Evolutionary conservation across 2,888 invertebrate species (phyloP).

Genomic region (Drosophila kambysellisi): DNA sequence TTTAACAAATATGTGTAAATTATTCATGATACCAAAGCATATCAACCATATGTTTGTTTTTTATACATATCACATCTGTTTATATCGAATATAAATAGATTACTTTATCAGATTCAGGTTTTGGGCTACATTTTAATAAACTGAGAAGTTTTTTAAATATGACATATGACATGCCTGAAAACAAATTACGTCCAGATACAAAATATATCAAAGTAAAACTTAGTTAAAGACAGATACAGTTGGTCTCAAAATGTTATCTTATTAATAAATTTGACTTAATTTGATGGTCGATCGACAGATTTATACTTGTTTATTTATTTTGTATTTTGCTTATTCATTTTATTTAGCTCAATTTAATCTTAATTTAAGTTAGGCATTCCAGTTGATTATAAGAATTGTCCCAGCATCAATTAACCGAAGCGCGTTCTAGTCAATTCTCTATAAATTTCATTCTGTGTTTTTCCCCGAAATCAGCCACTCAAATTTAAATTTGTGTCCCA

Average conservation of each 20-base stretch:
- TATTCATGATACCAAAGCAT: background rate
- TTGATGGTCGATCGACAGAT: background rate
- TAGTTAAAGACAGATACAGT: background rate
- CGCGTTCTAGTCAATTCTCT: background rate
- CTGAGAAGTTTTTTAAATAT: background rate
- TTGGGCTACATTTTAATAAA: background rate
- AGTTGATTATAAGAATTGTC: background rate
- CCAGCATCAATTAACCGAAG: background rate
- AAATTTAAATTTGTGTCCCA: slow-evolving; percentile 11
- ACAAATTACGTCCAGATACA: background rate
- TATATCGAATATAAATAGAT: background rate
- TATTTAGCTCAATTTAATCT: background rate
- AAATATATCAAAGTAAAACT: background rate
- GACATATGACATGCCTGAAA: background rate
- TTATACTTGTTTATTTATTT: background rate
- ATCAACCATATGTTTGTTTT: background rate
- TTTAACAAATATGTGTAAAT: slow-evolving; percentile 10
- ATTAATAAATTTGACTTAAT: background rate
- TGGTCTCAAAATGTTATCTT: background rate
- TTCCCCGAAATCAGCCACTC: slow-evolving; percentile 5
- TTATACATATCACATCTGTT: background rate
- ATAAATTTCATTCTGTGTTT: slow-evolving; percentile 8
- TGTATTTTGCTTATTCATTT: background rate
- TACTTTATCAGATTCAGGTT: background rate
- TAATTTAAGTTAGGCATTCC: background rate